Evolutionary conservation across 2,888 invertebrate genomes (phyloP).

Genomic region (Parnassius mnemosyne): DNA sequence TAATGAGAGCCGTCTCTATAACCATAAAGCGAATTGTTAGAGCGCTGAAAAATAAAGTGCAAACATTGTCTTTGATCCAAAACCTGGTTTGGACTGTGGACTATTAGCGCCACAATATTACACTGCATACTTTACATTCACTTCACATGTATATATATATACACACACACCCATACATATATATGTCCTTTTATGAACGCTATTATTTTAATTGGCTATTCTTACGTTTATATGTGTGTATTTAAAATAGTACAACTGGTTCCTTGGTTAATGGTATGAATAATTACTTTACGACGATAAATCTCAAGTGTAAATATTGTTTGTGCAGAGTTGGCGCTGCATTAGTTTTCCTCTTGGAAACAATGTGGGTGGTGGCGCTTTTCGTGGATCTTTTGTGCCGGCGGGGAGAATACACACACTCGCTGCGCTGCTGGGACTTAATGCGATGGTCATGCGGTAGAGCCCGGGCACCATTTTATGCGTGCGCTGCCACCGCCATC

Average conservation of each 20-base stretch:
- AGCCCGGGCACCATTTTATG: slow-evolving; percentile 70
- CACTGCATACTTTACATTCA: too few species aligned
- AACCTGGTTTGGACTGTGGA: neutral
- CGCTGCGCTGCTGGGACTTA: slow-evolving; percentile 73
- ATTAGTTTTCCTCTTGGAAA: slow-evolving; percentile 64
- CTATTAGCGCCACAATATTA: too few species aligned
- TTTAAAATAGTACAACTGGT: too few species aligned
- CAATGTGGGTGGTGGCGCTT: slow-evolving; percentile 73
- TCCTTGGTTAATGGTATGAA: too few species aligned
- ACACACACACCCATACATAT: too few species aligned
- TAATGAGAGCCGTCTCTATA: too few species aligned
- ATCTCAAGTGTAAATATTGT: slow-evolving; percentile 2
- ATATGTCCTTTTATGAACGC: too few species aligned
- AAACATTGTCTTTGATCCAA: neutral
- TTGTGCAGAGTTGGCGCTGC: slow-evolving; percentile 60
- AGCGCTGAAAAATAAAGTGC: neutral
- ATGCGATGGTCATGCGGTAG: slow-evolving; percentile 71
- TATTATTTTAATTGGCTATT: too few species aligned
- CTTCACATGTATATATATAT: too few species aligned
- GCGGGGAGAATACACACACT: slow-evolving; percentile 67
- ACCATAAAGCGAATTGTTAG: too few species aligned
- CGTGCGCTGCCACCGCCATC: slow-evolving; percentile 69
- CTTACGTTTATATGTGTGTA: too few species aligned
- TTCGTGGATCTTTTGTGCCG: slow-evolving; percentile 71
- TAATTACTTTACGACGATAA: neutral